Evolutionary conservation across 2,113 vertebrate species (phyloP), one percentile per base, ranked within the genome.

Genomic region (Psettodes erumei): DNA sequence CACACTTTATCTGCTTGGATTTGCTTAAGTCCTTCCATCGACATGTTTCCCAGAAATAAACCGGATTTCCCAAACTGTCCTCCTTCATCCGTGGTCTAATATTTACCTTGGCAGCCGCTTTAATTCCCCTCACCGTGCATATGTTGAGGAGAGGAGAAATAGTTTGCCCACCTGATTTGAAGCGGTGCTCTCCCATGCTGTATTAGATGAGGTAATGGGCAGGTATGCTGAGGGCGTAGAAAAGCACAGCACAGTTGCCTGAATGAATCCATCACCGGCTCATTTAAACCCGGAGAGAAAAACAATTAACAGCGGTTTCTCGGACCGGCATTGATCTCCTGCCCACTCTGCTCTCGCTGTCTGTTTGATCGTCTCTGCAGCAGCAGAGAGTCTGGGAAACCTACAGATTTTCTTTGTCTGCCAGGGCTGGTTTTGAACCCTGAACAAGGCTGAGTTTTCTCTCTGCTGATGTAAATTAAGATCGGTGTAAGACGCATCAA

Each of bases 261-360:
- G 38, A 59, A 81, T 75, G n/a, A 86, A 81, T 71, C 69, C 51
- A 75, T 77, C 78, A 53, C 13, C 47, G 28, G 71, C 59, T 87
- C 61, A 38, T 79, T 79, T 78, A 74, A 76, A 76, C 66, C 67
- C 30, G 75, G 25, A 66, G 47, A 60, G 66, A 71, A 84, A 65
- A 77, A 79, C 65, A 74, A 75, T 83, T 73, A 85, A 59, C 38
- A 27, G 62, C 21, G 30, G 33, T 79, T 61, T 71, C 38, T 71
- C n/a, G 53, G 53, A 66, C 79, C 33, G 65, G 21, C 48, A 84
- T 89, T 82, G 85, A 89, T 87, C 69, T 43, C 12, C 33, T 16
- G 10, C 35, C 21, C 38, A 10, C 42, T 33, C 32, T 53, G 23
- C 68, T 66, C 71, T 65, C n/a, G 15, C 2, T 38, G n/a, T 51